phyloP scores from a whole-genome alignment of 2,797 vertebrate species.

The Prionace glauca region DNA sequence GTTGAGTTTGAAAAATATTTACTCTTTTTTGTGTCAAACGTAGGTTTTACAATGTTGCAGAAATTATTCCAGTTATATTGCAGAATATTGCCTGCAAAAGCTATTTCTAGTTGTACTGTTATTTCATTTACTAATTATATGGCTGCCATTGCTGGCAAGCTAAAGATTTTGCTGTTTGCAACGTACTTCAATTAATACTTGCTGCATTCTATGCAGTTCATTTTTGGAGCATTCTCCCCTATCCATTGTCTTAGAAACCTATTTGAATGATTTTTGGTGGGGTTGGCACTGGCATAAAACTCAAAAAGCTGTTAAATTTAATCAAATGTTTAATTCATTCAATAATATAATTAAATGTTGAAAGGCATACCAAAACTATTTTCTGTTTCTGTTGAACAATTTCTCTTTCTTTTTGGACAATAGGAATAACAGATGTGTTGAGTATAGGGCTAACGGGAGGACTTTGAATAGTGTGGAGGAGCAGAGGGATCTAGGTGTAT shows the following conservation, averaged over 20 bases:
- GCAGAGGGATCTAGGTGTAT: no score
- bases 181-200: not conserved
- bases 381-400: not conserved
- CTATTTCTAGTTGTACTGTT: not conserved
- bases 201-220: not conserved
- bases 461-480: no score
- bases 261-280: no score
- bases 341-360: not conserved
- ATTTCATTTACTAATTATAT: not conserved
- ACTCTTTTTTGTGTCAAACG: not conserved
- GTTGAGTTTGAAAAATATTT: not conserved
- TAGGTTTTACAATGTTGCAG: not conserved
- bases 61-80: not conserved
- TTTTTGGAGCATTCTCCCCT: not conserved
- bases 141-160: not conserved
- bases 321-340: not conserved
- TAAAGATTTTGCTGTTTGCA: not conserved
- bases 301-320: not conserved
- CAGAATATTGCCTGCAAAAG: not conserved
- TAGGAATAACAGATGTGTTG: no score
- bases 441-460: no score
- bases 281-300: no score
- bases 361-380: not conserved
- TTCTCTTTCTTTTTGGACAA: not conserved
- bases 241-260: not conserved